These are phyloP conservation scores for Cheilosia grossa DNA, from an alignment of 2,888 invertebrate species.

Conservation along the genomic window DNA sequence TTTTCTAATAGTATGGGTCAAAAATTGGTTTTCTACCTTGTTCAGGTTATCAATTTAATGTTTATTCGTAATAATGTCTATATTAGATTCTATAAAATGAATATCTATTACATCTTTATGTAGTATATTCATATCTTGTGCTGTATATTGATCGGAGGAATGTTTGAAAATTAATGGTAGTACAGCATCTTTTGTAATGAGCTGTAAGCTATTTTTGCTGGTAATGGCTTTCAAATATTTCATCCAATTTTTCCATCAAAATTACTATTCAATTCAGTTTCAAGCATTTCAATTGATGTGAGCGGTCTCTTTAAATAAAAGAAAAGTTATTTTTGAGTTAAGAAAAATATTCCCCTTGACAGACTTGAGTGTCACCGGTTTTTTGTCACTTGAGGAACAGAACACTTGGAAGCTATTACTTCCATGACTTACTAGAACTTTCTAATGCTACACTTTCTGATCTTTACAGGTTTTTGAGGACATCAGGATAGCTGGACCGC, in stretches of 20 bases:
- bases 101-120: conserved; percentile 1
- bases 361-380: background rate
- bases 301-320: background rate
- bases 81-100: background rate
- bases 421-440: too few relatives aligned
- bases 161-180: background rate
- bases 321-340: conserved; percentile 7
- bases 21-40: conserved; percentile 13
- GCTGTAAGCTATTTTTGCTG: background rate
- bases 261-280: conserved; percentile 8
- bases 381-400: too few relatives aligned
- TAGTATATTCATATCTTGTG: background rate
- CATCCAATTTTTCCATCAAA: conserved; percentile 15
- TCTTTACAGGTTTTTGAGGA: too few relatives aligned
- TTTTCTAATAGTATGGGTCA: background rate
- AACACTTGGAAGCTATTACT: too few relatives aligned
- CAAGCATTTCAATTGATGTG: background rate
- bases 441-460: too few relatives aligned
- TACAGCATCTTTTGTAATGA: background rate
- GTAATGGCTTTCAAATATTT: conserved; percentile 11
- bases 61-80: background rate
- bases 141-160: background rate
- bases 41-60: conserved; percentile 1
- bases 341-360: background rate
- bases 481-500: too few relatives aligned